These are phyloP conservation scores for Agrochola lychnidis DNA, from an alignment of 2,888 invertebrate genomes.

Conservation along the genomic window DNA sequence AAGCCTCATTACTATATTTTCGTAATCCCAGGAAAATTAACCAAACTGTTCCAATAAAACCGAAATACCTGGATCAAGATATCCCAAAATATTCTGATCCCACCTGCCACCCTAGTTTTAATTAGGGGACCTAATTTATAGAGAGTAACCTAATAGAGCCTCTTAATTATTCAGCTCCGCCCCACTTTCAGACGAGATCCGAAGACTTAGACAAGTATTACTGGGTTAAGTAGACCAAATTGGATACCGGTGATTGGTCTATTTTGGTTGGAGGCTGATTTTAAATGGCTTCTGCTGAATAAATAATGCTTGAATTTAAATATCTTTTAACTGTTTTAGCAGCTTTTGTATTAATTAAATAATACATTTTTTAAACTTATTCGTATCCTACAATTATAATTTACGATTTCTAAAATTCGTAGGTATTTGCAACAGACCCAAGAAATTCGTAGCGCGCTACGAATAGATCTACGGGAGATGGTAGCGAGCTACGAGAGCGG, in stretches of 20 bases:
- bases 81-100: background rate
- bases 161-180: constrained; percentile 45
- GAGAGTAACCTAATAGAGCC: constrained; percentile 27
- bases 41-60: background rate
- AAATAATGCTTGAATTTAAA: constrained; percentile 5
- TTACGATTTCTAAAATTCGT: background rate
- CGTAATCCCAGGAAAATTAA: background rate
- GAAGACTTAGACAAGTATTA: constrained; percentile 28
- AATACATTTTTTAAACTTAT: background rate
- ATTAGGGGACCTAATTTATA: constrained; percentile 33
- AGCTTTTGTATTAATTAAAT: background rate
- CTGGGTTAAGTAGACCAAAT: constrained; percentile 38
- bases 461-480: constrained; percentile 44
- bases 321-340: background rate
- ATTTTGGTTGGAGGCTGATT: constrained; percentile 15
- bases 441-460: constrained; percentile 50
- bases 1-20: background rate
- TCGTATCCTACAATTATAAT: background rate
- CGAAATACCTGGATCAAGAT: constrained; percentile 12
- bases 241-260: constrained; percentile 14
- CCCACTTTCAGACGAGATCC: constrained; percentile 35
- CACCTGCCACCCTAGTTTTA: constrained; percentile 13
- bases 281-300: constrained; percentile 25
- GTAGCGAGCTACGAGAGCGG: constrained; percentile 60
- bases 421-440: background rate